Evolutionary conservation across 2,113 vertebrate genomes (phyloP).

Genomic region (Mobula birostris): DNA sequence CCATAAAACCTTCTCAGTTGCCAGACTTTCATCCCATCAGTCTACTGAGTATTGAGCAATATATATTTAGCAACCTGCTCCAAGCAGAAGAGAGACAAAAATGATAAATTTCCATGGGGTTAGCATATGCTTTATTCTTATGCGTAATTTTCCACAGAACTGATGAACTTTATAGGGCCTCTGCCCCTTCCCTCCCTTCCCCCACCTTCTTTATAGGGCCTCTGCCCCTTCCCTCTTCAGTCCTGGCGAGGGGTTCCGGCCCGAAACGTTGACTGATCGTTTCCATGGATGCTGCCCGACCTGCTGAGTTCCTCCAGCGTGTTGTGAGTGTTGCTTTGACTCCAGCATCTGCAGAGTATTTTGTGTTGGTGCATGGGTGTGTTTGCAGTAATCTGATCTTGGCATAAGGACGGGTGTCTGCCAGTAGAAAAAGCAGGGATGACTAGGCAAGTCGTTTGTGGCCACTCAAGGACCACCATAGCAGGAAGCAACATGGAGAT

Average conservation of each 20-base stretch:
- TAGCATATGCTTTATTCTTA: not conserved
- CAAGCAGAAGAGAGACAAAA: not conserved
- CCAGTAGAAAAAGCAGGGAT: not conserved
- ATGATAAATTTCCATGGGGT: not conserved
- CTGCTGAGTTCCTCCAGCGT: too few relatives aligned
- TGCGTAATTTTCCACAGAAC: not conserved
- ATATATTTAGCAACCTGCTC: not conserved
- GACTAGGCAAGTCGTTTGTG: not conserved
- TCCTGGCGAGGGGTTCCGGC: too few relatives aligned
- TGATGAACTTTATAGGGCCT: not conserved
- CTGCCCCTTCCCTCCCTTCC: too few relatives aligned
- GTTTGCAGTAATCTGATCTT: not conserved
- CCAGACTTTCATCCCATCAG: not conserved
- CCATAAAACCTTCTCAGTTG: not conserved
- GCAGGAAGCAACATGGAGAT: not conserved
- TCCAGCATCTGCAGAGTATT: too few relatives aligned
- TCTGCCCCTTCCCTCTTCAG: too few relatives aligned
- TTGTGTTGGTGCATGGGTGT: too few relatives aligned
- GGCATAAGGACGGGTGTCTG: not conserved
- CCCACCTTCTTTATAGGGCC: too few relatives aligned
- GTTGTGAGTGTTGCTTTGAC: too few relatives aligned
- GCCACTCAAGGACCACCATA: not conserved
- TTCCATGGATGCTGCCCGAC: too few relatives aligned
- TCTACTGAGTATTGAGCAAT: not conserved
- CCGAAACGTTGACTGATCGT: too few relatives aligned